These are phyloP conservation scores for Cynocephalus volans DNA, from an alignment of 2,113 vertebrate genomes.

Conservation along the genomic window DNA sequence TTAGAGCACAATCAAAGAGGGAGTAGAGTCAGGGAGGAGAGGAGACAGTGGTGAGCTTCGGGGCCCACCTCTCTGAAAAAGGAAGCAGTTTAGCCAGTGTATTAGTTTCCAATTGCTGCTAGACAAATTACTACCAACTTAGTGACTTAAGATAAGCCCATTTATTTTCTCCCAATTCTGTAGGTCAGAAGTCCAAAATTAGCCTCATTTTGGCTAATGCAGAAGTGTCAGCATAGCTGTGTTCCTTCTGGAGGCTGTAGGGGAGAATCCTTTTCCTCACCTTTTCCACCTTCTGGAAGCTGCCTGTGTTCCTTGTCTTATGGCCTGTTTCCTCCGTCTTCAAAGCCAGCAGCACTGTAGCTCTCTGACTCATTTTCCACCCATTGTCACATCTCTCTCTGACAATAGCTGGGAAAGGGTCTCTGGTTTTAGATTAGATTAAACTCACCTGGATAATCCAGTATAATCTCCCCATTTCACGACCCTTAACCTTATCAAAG, in stretches of 20 bases:
- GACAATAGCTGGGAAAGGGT: neutral
- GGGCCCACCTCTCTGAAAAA: neutral
- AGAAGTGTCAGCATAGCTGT: neutral
- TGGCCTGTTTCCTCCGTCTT: neutral
- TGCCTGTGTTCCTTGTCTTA: neutral
- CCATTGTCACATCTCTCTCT: neutral
- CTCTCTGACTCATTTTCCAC: neutral
- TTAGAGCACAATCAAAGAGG: neutral
- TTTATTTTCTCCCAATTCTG: conserved; percentile 12
- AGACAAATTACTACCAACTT: neutral
- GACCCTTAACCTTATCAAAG: neutral
- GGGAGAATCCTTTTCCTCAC: neutral
- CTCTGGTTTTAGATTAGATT: conserved; percentile 1
- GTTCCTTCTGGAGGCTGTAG: neutral
- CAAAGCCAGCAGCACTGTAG: neutral
- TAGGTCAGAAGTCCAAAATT: conserved; percentile 24
- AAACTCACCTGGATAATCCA: neutral
- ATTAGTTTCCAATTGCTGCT: conserved; percentile 9
- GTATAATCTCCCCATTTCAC: conserved; percentile 4
- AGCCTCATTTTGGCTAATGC: neutral
- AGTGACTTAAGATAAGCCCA: neutral
- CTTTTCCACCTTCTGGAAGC: neutral
- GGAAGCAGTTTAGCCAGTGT: neutral
- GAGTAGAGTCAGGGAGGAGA: neutral
- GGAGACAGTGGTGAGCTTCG: neutral